Evolutionary conservation across 2,797 vertebrate species (phyloP).

Genomic region (Sebastes matsubarae): DNA sequence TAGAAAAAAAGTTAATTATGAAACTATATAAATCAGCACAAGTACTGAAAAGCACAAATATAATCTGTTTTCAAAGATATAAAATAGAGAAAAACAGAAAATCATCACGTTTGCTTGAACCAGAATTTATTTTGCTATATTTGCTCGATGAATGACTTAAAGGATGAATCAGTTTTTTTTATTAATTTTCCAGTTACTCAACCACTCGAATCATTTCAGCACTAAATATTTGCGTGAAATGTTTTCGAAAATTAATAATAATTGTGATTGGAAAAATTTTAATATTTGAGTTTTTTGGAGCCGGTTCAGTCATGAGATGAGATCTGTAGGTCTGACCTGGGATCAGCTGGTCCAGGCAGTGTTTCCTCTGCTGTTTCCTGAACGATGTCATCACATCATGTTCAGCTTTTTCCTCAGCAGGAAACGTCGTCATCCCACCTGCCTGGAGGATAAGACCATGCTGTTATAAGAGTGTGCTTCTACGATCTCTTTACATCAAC

Average conservation of each 20-base stretch:
- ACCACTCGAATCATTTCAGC: not conserved
- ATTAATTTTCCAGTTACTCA: not conserved
- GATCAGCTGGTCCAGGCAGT: not conserved
- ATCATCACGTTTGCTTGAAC: not conserved
- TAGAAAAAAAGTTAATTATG: not conserved
- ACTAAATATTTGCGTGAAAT: not conserved
- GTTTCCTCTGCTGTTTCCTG: slow-evolving; percentile 33
- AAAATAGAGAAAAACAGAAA: not conserved
- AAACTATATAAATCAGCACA: not conserved
- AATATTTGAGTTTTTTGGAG: not conserved
- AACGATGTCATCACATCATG: not conserved
- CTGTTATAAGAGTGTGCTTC: not conserved
- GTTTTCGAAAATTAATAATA: not conserved
- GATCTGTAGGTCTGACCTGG: not conserved
- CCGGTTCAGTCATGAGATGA: not conserved
- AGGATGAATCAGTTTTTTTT: not conserved
- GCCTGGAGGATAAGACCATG: not conserved
- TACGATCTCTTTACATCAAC: not conserved
- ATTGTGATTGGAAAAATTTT: not conserved
- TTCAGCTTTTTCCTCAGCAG: slow-evolving; percentile 8
- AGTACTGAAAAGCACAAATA: not conserved
- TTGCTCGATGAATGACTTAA: not conserved
- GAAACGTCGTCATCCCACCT: slow-evolving; percentile 10
- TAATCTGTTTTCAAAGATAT: not conserved
- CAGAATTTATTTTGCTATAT: not conserved